Evolutionary conservation across 2,888 invertebrate species (phyloP).

Genomic region (Dugesia japonica): DNA sequence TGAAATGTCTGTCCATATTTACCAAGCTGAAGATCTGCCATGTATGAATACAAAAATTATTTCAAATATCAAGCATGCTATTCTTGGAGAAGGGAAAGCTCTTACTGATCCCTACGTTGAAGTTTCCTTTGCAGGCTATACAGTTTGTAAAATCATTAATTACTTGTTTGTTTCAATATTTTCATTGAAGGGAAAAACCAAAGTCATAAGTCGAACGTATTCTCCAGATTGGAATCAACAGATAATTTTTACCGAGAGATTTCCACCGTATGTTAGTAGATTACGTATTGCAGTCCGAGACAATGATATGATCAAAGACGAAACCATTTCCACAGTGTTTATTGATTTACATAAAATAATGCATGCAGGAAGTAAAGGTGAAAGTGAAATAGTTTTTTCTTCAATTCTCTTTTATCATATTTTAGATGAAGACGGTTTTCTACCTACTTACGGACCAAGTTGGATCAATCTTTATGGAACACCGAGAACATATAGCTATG

Average conservation of each 20-base stretch:
- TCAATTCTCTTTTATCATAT: too few relatives aligned
- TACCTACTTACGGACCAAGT: neutral
- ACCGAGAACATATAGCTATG: constrained; percentile 4
- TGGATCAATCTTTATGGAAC: neutral
- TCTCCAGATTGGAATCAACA: constrained; percentile 28
- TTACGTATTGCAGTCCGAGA: constrained; percentile 20
- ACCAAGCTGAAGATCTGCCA: constrained; percentile 29
- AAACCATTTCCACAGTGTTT: constrained; percentile 1
- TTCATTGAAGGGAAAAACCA: neutral
- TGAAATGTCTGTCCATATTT: constrained; percentile 24
- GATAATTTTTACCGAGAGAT: constrained; percentile 20
- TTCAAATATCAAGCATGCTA: neutral
- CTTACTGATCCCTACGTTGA: constrained; percentile 20
- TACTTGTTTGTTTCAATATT: neutral
- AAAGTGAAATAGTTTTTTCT: too few relatives aligned
- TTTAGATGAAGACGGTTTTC: neutral
- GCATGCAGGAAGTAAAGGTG: constrained; percentile 8
- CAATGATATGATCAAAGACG: constrained; percentile 12
- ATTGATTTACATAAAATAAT: constrained; percentile 30
- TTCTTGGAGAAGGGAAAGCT: constrained; percentile 6
- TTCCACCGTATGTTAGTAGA: constrained; percentile 24
- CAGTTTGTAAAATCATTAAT: neutral
- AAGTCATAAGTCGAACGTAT: constrained; percentile 20
- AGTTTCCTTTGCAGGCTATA: constrained; percentile 25
- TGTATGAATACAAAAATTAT: constrained; percentile 26